phyloP scores from a whole-genome alignment of 2,113 vertebrate species.

The Gila orcuttii region DNA sequence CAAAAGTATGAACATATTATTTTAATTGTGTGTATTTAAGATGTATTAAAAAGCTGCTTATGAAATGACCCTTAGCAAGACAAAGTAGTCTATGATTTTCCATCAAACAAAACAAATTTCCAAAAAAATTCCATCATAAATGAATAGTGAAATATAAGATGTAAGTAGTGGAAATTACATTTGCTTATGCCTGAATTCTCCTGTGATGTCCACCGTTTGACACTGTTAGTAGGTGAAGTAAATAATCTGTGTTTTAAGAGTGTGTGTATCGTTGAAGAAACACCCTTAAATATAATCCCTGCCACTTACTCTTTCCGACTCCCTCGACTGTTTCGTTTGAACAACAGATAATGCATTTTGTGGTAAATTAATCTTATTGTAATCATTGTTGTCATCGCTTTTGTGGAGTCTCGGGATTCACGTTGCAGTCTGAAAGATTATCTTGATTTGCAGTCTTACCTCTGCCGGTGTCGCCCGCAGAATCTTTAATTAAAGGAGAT shows the following conservation, averaged over 20 bases:
- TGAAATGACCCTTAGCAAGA: neutral
- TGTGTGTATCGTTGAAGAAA: neutral
- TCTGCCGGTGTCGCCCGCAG: constrained; percentile 64
- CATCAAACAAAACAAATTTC: neutral
- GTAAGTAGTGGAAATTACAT: neutral
- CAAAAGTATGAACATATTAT: neutral
- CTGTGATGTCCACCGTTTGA: neutral
- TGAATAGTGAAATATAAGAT: neutral
- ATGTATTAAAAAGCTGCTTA: neutral
- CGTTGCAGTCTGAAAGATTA: constrained; percentile 60
- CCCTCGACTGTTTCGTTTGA: neutral
- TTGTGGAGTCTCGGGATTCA: constrained; percentile 33
- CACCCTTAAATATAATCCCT: neutral
- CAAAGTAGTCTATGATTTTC: neutral
- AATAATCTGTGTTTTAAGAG: neutral
- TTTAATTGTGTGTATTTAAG: neutral
- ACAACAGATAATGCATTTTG: neutral
- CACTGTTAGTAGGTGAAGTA: neutral
- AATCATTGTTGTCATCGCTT: constrained; percentile 20
- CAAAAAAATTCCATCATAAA: neutral
- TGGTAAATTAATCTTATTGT: constrained; percentile 20
- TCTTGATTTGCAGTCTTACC: constrained; percentile 63
- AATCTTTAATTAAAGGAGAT: constrained; percentile 69
- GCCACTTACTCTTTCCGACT: neutral
- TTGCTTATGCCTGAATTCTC: neutral